Evolutionary conservation across 2,888 invertebrate genomes (phyloP), one percentile per base, ranked within the genome.

Genomic region (Drosophila tripunctata): DNA sequence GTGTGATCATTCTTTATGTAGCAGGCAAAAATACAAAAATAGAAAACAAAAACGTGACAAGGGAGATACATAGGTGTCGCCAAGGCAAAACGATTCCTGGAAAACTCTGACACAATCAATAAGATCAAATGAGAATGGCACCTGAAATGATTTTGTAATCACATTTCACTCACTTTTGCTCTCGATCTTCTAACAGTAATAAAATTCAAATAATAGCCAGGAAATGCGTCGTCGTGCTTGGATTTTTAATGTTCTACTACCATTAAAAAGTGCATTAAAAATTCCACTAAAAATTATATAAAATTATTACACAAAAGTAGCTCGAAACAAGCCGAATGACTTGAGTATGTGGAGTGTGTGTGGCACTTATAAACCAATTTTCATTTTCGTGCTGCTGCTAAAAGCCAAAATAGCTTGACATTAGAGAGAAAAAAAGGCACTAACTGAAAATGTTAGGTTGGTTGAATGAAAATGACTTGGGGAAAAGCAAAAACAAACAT

Each of bases 321-420:
- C 15, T 33, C 51, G 21, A 51, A 40, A 21, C 27, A n/a, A n/a
- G n/a, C n/a, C n/a, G n/a, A n/a, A n/a, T 24, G 36, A n/a, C 8
- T 14, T 21, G 51, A 45, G 33, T 55, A 47, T 61, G 62, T 51
- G 48, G 55, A 31, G 17, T 36, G 52, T 61, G 27, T 56, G 57
- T n/a, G 52, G 70, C 75, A 75, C 73, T 78, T 76, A 70, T 67
- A 75, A 71, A 75, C 67, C 67, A 71, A 76, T 86, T 83, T 88
- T 83, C 76, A 76, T 86, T 83, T 88, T 83, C 76, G 66, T 67
- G 65, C 15, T 63, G 87, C 78, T 72, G 84, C 77, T 88, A 88
- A 83, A 77, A 88, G 80, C 77, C 77, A 86, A 77, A 83, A 68
- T 57, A 85, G 84, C 74, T 80, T 82, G 69, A 78, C 70, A 73